A percentile compares a stretch with the other conserved stretches of the same genome.
These are phyloP conservation scores for Syngnathus scovelli DNA, from an alignment of 2,113 vertebrate genomes.

Conservation along the genomic window DNA sequence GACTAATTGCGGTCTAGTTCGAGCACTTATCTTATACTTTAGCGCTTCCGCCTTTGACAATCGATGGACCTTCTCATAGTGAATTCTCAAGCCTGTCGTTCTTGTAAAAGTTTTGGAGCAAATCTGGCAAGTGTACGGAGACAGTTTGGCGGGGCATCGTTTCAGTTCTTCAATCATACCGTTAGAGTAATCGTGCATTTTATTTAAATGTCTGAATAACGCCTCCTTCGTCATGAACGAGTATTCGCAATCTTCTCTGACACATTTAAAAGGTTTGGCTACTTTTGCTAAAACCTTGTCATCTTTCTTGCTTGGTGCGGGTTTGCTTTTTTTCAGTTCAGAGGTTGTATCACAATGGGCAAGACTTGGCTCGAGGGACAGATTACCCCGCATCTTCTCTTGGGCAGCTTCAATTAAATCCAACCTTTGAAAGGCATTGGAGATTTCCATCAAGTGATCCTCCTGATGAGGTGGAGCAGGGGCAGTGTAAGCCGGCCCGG, in stretches of 20 bases:
- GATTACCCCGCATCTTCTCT: conserved; percentile 49
- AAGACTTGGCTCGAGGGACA: conserved; percentile 46
- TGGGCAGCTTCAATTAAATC: conserved; percentile 78
- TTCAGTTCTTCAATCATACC: conserved; percentile 95
- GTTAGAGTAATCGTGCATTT: conserved; percentile 84
- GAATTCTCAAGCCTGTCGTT: conserved; percentile 94
- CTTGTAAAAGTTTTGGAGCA: conserved; percentile 97
- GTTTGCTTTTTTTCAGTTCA: conserved; percentile 48
- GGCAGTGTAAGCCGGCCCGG: conserved; percentile 34
- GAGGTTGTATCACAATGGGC: conserved; percentile 52
- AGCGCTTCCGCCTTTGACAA: conserved; percentile 89
- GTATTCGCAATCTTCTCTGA: conserved; percentile 83
- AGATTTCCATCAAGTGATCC: conserved; percentile 81
- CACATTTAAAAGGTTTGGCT: conserved; percentile 90
- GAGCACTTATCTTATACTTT: conserved; percentile 75
- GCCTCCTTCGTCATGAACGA: conserved; percentile 98
- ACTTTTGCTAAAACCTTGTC: conserved; percentile 65
- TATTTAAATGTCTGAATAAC: conserved; percentile 89
- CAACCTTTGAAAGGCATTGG: conserved; percentile 83
- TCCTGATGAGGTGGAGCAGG: conserved; percentile 65
- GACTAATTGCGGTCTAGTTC: conserved; percentile 75
- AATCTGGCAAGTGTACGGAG: conserved; percentile 90
- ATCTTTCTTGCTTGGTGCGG: conserved; percentile 42
- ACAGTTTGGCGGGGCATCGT: conserved; percentile 88
- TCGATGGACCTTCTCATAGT: conserved; percentile 92